Base-by-base conservation (phyloP, 2,888 invertebrate genomes). In the Polyommatus iphigenia region DNA sequence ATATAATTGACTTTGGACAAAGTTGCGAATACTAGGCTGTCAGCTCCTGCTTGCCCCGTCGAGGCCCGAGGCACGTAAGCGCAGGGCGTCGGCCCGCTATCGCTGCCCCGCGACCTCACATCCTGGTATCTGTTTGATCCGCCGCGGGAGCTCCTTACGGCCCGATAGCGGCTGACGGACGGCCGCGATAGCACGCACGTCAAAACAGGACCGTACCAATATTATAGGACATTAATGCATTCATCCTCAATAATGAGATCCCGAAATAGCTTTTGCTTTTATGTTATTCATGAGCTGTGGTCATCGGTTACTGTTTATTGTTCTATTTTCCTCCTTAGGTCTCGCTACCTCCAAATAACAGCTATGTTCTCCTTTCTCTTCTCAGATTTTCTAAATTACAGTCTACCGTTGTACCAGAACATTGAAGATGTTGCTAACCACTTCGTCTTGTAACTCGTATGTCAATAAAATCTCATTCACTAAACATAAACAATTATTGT, bases 141-240 rank as follows among this genome's bases (percentile, higher is more conserved):
- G 6, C 67, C 67, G 67, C 67, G 67, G 67, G 67, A 67, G 67
- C 29, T 29, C 18, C 67, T 32, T 32, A 32, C 24, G 24, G 67
- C 32, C 15, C 18, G 67, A 67, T 67, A 67, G 67, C 67, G 67
- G 13, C 62, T 67, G 67, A 67, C 29, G 67, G 67, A 67, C 67
- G 29, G 29, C 67, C 15, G 10, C 67, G 67, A 67, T 67, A 67
- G 24, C 24, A 20, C 62, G 29, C 29, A 32, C 67, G 67, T 67
- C 67, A 67, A 15, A 67, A 67, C 67, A 32, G 62, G 29, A 29
- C 67, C 20, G 7, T 20, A 59, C 20, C 59, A 20, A 20, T 67
- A 62, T n/a, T 20, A 13, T 67, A 67, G 13, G 62, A 67, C 62
- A 67, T 24, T 13, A 67, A 67, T 67, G 62, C 59, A 67, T 67